A percentile compares a stretch with the other conserved stretches of the same genome.
Evolutionary conservation across 2,888 invertebrate species (phyloP).

Genomic region (Cyclophora albipunctata): DNA sequence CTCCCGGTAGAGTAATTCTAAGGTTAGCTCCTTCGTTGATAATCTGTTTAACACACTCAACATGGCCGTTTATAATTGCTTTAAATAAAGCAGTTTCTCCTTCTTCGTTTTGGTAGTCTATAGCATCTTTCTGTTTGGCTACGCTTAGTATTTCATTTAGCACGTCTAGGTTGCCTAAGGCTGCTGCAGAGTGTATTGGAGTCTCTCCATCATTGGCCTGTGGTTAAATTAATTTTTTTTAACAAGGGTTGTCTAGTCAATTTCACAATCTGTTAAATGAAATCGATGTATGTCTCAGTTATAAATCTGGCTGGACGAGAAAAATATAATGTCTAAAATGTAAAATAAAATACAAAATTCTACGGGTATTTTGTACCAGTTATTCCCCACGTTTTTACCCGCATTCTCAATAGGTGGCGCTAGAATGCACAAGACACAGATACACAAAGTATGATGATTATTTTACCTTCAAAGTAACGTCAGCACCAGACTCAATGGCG

Average conservation of each 20-base stretch:
- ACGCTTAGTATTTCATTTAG: slow-evolving; percentile 68
- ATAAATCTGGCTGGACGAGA: too few relatives aligned
- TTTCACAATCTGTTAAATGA: too few relatives aligned
- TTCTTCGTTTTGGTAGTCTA: slow-evolving; percentile 60
- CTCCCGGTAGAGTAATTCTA: slow-evolving; percentile 53
- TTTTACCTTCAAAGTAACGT: slow-evolving; percentile 59
- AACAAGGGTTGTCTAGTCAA: neutral
- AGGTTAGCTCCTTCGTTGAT: slow-evolving; percentile 63
- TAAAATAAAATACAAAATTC: too few relatives aligned
- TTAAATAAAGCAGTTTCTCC: slow-evolving; percentile 69
- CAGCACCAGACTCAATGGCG: slow-evolving; percentile 69
- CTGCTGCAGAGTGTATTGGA: slow-evolving; percentile 72
- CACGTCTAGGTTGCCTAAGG: slow-evolving; percentile 61
- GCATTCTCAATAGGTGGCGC: too few relatives aligned
- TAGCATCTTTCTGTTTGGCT: slow-evolving; percentile 60
- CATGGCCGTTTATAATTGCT: slow-evolving; percentile 55
- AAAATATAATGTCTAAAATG: too few relatives aligned
- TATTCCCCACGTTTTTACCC: too few relatives aligned
- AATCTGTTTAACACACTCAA: slow-evolving; percentile 58
- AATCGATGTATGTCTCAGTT: too few relatives aligned
- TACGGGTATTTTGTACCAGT: too few relatives aligned
- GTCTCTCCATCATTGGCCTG: slow-evolving; percentile 69
- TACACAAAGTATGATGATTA: too few relatives aligned
- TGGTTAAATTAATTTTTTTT: neutral
- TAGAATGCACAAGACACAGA: too few relatives aligned